Evolutionary conservation across 2,113 vertebrate species (phyloP).

Genomic region (Cynocephalus volans): DNA sequence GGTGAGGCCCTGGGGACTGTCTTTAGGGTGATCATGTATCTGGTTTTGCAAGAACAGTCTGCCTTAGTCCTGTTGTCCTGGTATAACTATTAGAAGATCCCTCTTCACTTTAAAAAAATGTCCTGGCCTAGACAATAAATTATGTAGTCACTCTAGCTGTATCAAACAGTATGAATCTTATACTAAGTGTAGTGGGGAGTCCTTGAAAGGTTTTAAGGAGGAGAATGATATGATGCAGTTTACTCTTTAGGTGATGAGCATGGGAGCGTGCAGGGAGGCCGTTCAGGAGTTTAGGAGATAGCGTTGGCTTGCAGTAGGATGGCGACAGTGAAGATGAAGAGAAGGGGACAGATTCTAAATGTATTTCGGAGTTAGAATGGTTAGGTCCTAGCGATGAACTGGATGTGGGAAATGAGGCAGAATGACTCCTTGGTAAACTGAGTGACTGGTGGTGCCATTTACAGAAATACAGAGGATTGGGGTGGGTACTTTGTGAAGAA

Average conservation of each 20-base stretch:
- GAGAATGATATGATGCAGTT: background rate
- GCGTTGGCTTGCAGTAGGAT: background rate
- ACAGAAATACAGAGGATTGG: background rate
- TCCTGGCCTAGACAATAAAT: constrained; percentile 18
- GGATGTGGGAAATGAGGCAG: background rate
- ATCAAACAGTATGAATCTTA: background rate
- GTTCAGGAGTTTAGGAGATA: background rate
- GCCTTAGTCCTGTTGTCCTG: background rate
- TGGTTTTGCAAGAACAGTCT: background rate
- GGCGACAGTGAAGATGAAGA: background rate
- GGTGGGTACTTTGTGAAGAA: background rate
- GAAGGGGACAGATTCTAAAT: background rate
- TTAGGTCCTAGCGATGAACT: background rate
- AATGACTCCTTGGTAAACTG: background rate
- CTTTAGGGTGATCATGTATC: background rate
- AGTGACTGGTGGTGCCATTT: background rate
- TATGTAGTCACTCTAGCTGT: background rate
- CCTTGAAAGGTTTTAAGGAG: background rate
- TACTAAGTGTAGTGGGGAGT: background rate
- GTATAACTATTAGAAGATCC: background rate
- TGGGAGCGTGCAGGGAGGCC: background rate
- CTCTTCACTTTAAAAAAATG: constrained; percentile 59
- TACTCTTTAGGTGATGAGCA: background rate
- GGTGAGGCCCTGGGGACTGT: background rate
- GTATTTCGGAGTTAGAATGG: background rate